Conservation (phyloP, 2,888 invertebrate species). For the Ernsta delagoae region DNA sequence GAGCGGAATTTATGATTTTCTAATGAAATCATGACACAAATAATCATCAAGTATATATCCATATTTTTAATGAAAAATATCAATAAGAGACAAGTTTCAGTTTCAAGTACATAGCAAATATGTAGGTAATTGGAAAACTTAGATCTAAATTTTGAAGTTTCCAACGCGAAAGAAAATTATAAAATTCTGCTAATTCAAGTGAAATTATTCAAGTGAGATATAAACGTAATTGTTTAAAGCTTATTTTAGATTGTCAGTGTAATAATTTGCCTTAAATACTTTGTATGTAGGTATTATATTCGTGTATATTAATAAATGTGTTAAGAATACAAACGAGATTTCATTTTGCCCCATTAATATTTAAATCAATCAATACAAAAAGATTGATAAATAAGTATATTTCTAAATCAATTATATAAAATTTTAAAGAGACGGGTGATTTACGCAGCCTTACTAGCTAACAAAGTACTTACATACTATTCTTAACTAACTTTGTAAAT, state of each 20-base stretch:
- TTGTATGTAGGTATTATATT: no score
- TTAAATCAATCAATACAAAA: conserved; percentile 79
- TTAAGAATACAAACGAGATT: conserved; percentile 55
- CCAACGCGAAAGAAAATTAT: background rate
- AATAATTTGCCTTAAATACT: conserved; percentile 21
- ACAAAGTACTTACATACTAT: conserved; percentile 71
- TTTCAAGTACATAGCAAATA: no score
- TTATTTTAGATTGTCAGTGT: conserved; percentile 20
- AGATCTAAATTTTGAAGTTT: conserved; percentile 1
- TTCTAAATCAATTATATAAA: conserved; percentile 85
- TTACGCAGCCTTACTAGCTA: conserved; percentile 78
- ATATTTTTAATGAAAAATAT: conserved; percentile 3
- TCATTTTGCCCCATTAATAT: conserved; percentile 75
- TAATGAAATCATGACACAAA: conserved; percentile 9
- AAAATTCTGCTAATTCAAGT: background rate
- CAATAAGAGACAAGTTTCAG: no score
- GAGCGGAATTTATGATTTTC: background rate
- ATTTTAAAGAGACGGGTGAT: conserved; percentile 84
- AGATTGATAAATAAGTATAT: conserved; percentile 84
- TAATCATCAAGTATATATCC: conserved; percentile 14
- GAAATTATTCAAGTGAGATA: conserved; percentile 6
- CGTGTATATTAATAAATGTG: conserved; percentile 73
- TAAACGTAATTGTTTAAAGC: background rate
- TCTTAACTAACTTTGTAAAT: conserved; percentile 81
- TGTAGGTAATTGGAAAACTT: background rate